phyloP scores from a whole-genome alignment of 2,113 vertebrate genomes.

The Jacana jacana region DNA sequence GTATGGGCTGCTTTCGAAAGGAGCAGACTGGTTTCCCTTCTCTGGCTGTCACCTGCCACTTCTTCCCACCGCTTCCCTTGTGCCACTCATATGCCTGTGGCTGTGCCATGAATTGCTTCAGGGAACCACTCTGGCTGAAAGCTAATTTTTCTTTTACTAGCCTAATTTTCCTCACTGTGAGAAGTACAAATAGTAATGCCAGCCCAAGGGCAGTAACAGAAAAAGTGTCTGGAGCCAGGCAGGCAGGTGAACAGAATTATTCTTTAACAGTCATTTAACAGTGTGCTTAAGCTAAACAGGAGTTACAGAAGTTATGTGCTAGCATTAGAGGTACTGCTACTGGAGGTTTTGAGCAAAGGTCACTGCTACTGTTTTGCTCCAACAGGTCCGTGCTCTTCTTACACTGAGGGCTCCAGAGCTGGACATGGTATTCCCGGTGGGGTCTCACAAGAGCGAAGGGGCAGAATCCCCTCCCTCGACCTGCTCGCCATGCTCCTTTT shows the following conservation, averaged over 20 bases:
- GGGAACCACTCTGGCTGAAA: neutral
- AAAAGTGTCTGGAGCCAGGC: neutral
- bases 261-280: neutral
- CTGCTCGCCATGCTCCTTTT: neutral
- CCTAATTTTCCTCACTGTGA: neutral
- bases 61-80: neutral
- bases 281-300: neutral
- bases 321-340: neutral
- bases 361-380: no score
- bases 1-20: neutral
- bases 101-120: neutral
- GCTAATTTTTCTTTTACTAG: neutral
- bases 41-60: neutral
- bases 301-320: neutral
- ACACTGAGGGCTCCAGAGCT: neutral
- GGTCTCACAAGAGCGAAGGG: neutral
- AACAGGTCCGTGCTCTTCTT: neutral
- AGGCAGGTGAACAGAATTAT: neutral
- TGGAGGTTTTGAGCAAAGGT: neutral
- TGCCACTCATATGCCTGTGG: neutral
- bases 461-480: neutral
- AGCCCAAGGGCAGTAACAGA: neutral
- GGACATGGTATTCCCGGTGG: neutral
- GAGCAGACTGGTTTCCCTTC: neutral
- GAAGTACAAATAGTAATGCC: neutral